A percentile compares a stretch with the other conserved stretches of the same genome.
phyloP scores from a whole-genome alignment of 1,140 invertebrate genomes.

The Drosophila pruinosa region DNA sequence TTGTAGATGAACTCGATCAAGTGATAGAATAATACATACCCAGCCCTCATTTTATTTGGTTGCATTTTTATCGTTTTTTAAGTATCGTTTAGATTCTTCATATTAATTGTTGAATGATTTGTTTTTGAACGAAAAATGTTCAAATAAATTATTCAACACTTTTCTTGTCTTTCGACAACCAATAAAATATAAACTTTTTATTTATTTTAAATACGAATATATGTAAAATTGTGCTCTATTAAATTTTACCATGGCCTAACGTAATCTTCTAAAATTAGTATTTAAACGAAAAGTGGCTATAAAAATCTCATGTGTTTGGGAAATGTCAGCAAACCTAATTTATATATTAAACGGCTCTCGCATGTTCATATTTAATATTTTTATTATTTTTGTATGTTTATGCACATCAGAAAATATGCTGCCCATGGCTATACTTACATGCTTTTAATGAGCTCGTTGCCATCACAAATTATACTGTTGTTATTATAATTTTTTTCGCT shows the following conservation, averaged over 20 bases:
- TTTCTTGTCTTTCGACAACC: not conserved
- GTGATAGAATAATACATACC: not conserved
- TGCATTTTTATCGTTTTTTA: too few species aligned
- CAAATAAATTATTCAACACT: not conserved
- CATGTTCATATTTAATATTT: constrained; percentile 23
- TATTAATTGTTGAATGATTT: too few species aligned
- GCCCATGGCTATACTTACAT: constrained; percentile 56
- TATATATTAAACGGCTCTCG: too few species aligned
- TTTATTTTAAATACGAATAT: not conserved
- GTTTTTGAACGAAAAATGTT: not conserved
- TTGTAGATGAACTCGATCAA: not conserved
- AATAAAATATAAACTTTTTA: not conserved
- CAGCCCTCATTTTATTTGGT: not conserved
- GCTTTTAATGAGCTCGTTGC: constrained; percentile 61
- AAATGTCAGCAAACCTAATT: too few species aligned
- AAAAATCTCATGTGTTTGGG: not conserved
- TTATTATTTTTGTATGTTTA: constrained; percentile 44
- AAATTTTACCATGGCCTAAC: not conserved
- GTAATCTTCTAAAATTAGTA: not conserved
- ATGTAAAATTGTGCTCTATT: not conserved
- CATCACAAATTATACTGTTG: constrained; percentile 18
- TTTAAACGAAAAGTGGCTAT: not conserved
- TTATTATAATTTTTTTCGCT: constrained; percentile 6
- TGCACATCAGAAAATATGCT: constrained; percentile 50
- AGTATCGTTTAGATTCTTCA: too few species aligned